phyloP scores from a whole-genome alignment of 1,140 invertebrate genomes.

The Drosophila lowei region DNA sequence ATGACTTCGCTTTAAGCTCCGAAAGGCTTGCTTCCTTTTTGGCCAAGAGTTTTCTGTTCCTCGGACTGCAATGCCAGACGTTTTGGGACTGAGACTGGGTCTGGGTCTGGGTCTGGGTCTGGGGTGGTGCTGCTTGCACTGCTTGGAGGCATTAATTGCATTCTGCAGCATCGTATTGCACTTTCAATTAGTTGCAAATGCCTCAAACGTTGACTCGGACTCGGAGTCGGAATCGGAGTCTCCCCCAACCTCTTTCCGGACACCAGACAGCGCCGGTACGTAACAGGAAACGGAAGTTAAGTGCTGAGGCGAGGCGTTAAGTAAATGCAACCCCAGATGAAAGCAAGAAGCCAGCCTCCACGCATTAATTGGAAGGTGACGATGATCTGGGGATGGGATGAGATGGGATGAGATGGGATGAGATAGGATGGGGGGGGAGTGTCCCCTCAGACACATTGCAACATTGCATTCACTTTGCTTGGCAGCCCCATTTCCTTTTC shows the following conservation, averaged over 20 bases:
- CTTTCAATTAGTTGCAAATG: constrained; percentile 82
- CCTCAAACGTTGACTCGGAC: constrained; percentile 45
- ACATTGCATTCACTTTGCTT: constrained; percentile 58
- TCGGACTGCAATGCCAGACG: no score
- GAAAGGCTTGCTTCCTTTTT: no score
- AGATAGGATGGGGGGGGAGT: no score
- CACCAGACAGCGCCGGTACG: constrained; percentile 1
- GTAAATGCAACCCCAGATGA: constrained; percentile 74
- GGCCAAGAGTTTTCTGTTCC: no score
- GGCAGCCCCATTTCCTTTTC: constrained; percentile 38
- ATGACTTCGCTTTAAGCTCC: no score
- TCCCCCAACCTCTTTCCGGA: neutral
- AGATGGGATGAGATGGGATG: no score
- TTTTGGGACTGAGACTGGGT: no score
- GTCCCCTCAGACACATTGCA: constrained; percentile 26
- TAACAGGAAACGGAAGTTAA: constrained; percentile 82
- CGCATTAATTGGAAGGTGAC: constrained; percentile 78
- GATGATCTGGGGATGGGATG: constrained; percentile 5
- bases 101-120: no score
- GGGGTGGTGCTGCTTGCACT: constrained; percentile 1
- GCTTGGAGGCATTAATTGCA: constrained; percentile 80
- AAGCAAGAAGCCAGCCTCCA: constrained; percentile 65
- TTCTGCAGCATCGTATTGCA: constrained; percentile 80
- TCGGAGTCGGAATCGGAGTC: constrained; percentile 8
- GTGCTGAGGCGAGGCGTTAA: constrained; percentile 81